These are phyloP conservation scores for Himalopsyche kuldschensis DNA, from an alignment of 2,888 invertebrate species.

Conservation along the genomic window DNA sequence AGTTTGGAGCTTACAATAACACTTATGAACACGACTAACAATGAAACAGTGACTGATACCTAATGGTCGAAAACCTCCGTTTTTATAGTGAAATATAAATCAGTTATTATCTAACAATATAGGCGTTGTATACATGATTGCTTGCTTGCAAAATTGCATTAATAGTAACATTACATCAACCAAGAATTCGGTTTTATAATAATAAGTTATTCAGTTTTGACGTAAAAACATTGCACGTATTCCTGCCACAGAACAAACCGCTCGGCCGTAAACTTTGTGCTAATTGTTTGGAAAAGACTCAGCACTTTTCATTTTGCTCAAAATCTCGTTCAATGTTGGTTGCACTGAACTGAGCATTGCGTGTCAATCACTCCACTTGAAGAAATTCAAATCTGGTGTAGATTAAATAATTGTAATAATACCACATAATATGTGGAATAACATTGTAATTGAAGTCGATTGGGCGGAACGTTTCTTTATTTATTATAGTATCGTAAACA, in stretches of 20 bases:
- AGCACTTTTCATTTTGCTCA: neutral
- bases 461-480: too few species aligned
- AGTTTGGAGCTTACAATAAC: neutral
- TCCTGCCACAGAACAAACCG: conserved; percentile 9
- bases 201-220: conserved; percentile 21
- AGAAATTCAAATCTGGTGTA: neutral
- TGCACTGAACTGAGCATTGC: neutral
- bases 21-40: conserved; percentile 9
- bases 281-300: conserved; percentile 22
- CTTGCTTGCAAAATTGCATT: conserved; percentile 25
- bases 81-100: conserved; percentile 23
- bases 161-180: conserved; percentile 14
- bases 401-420: neutral
- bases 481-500: too few species aligned
- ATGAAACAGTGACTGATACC: conserved; percentile 1
- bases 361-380: neutral
- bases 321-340: neutral
- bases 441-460: too few species aligned
- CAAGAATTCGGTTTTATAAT: conserved; percentile 15
- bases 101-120: conserved; percentile 15
- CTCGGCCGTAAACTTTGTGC: conserved; percentile 35
- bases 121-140: conserved; percentile 30
- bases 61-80: conserved; percentile 5
- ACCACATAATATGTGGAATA: neutral
- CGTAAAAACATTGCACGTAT: conserved; percentile 22